Conservation (phyloP, 1,140 invertebrate species). For the Formica selysi region DNA sequence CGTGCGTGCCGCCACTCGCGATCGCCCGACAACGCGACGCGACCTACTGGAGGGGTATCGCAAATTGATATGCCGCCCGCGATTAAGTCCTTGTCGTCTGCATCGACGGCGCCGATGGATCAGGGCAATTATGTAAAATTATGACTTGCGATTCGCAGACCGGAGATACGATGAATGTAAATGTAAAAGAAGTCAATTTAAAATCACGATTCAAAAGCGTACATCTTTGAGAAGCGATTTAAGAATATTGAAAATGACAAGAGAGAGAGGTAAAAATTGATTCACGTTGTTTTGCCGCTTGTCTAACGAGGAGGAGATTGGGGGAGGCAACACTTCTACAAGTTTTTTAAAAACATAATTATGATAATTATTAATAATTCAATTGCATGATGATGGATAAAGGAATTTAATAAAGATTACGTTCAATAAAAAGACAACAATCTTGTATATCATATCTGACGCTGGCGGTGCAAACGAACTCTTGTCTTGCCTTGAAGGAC, state of each 20-base stretch:
- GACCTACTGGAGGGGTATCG: constrained; percentile 18
- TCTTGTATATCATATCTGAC: neutral
- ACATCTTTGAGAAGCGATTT: neutral
- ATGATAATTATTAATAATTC: neutral
- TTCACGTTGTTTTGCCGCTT: neutral
- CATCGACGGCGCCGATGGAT: neutral
- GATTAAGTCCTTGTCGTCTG: constrained; percentile 28
- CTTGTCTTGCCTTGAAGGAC: constrained; percentile 26
- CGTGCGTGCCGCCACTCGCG: neutral
- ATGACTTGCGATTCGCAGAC: neutral
- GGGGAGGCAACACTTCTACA: neutral
- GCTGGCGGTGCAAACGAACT: neutral
- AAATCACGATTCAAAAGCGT: neutral
- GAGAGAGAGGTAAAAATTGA: neutral
- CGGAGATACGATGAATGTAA: neutral
- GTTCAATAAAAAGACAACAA: neutral
- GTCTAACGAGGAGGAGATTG: neutral
- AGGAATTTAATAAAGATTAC: constrained; percentile 23
- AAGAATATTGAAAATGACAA: neutral
- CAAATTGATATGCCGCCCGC: constrained; percentile 2
- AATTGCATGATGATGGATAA: neutral
- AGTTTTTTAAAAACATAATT: neutral
- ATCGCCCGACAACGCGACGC: neutral
- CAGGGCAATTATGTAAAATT: constrained; percentile 16
- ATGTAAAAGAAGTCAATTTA: neutral